Conservation (phyloP, 35 echinoderm and acorn worm species). For the Hemicentrotus pulcherrimus region DNA sequence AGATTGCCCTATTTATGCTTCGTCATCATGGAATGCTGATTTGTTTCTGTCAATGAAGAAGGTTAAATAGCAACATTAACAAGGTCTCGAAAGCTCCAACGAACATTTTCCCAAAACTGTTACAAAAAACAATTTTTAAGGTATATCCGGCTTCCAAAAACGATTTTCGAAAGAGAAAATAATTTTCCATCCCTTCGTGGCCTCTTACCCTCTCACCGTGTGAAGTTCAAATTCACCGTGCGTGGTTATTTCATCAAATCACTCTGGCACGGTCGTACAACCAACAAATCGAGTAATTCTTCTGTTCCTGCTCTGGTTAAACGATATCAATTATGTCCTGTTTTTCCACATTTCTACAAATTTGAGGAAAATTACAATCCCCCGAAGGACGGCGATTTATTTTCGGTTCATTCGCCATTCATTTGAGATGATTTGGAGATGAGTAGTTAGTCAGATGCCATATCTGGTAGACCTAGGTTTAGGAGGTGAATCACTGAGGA, state of each 20-base stretch:
- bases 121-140: background rate
- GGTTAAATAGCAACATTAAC: background rate
- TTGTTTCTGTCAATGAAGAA: background rate
- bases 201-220: background rate
- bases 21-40: background rate
- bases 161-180: background rate
- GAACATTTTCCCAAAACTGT: background rate
- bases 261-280: slow-evolving; percentile 42
- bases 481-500: slow-evolving; percentile 52
- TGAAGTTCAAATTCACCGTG: background rate
- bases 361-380: slow-evolving; percentile 1
- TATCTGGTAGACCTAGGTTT: slow-evolving; percentile 40
- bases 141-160: background rate
- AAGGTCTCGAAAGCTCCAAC: background rate
- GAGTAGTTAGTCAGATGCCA: slow-evolving; percentile 38
- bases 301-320: background rate
- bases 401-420: background rate
- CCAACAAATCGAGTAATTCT: slow-evolving; percentile 38
- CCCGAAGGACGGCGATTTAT: background rate
- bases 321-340: background rate
- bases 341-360: slow-evolving; percentile 5
- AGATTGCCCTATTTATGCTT: background rate
- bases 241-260: slow-evolving; percentile 1
- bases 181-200: background rate
- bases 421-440: background rate